Conservation (phyloP, 2,888 invertebrate genomes). For the Troglohyphantes excavatus region DNA sequence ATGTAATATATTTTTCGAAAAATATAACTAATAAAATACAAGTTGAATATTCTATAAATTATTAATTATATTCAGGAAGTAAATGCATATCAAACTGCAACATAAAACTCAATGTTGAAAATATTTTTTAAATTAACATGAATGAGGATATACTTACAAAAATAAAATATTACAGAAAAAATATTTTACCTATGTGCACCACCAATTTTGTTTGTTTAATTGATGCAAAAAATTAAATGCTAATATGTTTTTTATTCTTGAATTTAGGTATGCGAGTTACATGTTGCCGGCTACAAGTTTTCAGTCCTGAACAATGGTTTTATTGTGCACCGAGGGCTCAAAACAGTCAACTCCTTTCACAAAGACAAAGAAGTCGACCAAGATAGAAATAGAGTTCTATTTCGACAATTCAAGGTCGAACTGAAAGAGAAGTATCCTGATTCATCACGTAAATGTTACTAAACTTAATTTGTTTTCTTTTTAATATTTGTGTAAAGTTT, state of each 20-base stretch:
- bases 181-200: too few species aligned
- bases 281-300: constrained; percentile 85
- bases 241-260: neutral
- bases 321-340: constrained; percentile 85
- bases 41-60: too few species aligned
- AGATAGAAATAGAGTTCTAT: constrained; percentile 84
- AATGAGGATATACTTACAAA: too few species aligned
- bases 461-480: constrained; percentile 10
- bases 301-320: constrained; percentile 85
- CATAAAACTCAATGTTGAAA: too few species aligned
- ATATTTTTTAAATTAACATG: too few species aligned
- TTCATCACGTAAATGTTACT: constrained; percentile 84
- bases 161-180: too few species aligned
- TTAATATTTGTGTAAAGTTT: neutral
- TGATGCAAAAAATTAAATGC: too few species aligned
- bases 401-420: constrained; percentile 84
- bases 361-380: constrained; percentile 84
- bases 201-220: too few species aligned
- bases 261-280: constrained; percentile 85
- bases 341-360: constrained; percentile 84
- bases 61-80: too few species aligned
- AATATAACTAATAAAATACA: too few species aligned
- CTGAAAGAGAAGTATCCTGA: constrained; percentile 85
- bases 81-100: too few species aligned
- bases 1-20: too few species aligned